Conservation (phyloP, 2,888 invertebrate species). For the Yponomeuta cagnagella region DNA sequence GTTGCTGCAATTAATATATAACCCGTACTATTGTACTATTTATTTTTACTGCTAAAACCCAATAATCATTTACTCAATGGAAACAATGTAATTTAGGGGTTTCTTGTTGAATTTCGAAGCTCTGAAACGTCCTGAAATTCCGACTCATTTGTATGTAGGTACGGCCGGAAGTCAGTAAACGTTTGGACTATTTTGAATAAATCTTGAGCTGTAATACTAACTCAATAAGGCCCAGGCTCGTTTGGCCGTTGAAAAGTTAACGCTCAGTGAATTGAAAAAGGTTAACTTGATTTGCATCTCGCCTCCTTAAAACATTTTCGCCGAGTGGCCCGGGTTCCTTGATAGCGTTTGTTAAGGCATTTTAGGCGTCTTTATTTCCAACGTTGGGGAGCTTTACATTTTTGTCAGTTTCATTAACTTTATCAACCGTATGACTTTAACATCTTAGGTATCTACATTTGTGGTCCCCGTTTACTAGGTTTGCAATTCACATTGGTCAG, state of each 20-base stretch:
- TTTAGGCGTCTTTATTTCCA: constrained; percentile 5
- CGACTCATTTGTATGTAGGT: constrained; percentile 58
- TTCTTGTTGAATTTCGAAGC: no score
- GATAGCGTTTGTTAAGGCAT: constrained; percentile 8
- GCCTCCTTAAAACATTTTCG: constrained; percentile 18
- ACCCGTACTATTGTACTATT: no score
- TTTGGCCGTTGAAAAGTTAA: constrained; percentile 48
- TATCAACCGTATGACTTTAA: not conserved
- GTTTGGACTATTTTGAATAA: constrained; percentile 62
- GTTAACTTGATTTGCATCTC: constrained; percentile 56
- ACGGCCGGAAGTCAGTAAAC: constrained; percentile 35
- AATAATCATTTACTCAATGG: no score
- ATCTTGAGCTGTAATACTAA: constrained; percentile 61
- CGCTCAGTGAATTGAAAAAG: constrained; percentile 59
- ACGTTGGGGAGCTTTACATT: not conserved
- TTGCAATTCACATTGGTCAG: no score
- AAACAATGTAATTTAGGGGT: no score
- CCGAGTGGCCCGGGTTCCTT: constrained; percentile 1
- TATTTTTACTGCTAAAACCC: no score
- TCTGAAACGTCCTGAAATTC: not conserved
- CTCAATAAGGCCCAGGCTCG: constrained; percentile 52
- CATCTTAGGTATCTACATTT: no score
- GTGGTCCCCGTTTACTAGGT: no score
- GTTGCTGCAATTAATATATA: no score
- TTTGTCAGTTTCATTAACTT: not conserved